A percentile compares a stretch with the other conserved stretches of the same genome.
Evolutionary conservation across 2,113 vertebrate genomes (phyloP).

Genomic region (Leptobrachium ailaonicum): DNA sequence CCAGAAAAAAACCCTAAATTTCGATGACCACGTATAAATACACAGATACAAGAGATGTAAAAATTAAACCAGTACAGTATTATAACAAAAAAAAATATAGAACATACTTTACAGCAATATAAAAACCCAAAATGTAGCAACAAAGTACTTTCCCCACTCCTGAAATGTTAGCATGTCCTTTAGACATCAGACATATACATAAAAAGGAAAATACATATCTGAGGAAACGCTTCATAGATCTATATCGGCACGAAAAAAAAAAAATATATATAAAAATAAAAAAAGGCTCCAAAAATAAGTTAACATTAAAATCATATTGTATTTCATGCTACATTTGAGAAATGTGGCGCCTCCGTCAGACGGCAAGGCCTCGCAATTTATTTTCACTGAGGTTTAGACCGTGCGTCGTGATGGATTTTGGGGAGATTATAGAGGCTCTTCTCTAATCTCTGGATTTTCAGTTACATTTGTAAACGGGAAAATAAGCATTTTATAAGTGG

Average conservation of each 20-base stretch:
- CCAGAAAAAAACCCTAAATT: slow-evolving; percentile 63
- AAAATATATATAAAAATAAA: background rate
- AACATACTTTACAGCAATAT: slow-evolving; percentile 29
- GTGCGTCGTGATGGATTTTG: background rate
- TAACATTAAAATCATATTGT: background rate
- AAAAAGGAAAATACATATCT: background rate
- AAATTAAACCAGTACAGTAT: slow-evolving; percentile 69
- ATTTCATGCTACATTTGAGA: background rate
- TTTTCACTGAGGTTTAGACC: background rate
- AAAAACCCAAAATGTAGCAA: slow-evolving; percentile 13
- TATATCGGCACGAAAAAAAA: background rate
- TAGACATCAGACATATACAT: background rate
- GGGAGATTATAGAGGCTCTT: background rate
- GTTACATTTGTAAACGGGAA: too few relatives aligned
- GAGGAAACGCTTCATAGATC: background rate
- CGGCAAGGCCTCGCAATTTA: too few relatives aligned
- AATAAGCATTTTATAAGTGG: background rate
- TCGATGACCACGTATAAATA: slow-evolving; percentile 81
- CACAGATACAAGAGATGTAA: slow-evolving; percentile 75
- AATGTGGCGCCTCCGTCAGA: background rate
- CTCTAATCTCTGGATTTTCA: too few relatives aligned
- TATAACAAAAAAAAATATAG: slow-evolving; percentile 56
- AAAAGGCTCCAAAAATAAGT: background rate
- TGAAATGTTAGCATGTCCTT: background rate
- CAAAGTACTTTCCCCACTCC: background rate